Conservation (phyloP, 2,113 vertebrate genomes). For the Octodon degus region DNA sequence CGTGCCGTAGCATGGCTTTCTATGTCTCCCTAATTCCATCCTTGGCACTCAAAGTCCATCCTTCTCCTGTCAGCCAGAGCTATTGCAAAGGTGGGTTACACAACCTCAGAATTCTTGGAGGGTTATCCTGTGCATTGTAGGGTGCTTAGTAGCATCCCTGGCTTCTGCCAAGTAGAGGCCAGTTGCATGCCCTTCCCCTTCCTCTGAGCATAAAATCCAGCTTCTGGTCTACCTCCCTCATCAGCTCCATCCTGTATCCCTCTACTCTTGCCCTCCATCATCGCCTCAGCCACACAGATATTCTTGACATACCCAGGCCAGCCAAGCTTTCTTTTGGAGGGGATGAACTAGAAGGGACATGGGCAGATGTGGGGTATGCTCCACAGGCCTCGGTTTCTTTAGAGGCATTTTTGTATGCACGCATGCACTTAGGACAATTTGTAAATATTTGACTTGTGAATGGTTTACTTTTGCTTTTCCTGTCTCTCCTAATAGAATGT, state of each 20-base stretch:
- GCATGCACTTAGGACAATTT: not conserved
- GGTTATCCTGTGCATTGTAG: too few relatives aligned
- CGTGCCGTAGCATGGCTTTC: not conserved
- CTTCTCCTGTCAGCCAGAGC: not conserved
- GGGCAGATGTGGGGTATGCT: not conserved
- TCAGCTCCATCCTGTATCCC: not conserved
- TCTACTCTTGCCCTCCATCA: not conserved
- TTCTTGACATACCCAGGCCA: not conserved
- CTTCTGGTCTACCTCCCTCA: not conserved
- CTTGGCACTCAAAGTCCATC: not conserved
- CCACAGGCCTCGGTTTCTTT: not conserved
- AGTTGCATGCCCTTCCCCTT: not conserved
- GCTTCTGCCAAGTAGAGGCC: not conserved
- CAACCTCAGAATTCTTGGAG: not conserved
- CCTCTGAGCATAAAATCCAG: not conserved
- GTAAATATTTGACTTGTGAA: constrained; percentile 6
- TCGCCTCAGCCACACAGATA: not conserved
- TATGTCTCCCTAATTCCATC: not conserved
- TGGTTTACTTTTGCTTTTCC: constrained; percentile 4
- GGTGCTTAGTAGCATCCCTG: not conserved
- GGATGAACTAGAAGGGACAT: not conserved
- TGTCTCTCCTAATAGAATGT: not conserved
- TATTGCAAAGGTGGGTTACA: not conserved
- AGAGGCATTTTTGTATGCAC: not conserved
- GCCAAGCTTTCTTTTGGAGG: not conserved